Percentiles rank a stretch among this genome's conserved stretches.
phyloP scores from a whole-genome alignment of 2,797 vertebrate genomes.

The Lagocephalus sceleratus region DNA sequence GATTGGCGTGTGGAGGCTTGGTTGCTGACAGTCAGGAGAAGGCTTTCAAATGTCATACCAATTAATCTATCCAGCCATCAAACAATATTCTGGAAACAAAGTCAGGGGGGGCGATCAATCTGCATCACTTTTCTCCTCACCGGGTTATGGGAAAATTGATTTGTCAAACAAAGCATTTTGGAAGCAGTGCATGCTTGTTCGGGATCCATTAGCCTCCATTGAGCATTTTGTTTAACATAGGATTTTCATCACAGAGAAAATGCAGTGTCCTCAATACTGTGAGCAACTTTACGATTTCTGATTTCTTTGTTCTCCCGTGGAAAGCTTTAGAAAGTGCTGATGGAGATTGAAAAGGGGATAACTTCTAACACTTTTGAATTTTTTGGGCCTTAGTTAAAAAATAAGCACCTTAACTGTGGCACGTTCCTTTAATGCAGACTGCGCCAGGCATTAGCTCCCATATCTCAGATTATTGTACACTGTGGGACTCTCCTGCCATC shows the following conservation, averaged over 20 bases:
- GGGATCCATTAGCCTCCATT: conserved; percentile 77
- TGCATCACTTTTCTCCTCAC: conserved; percentile 78
- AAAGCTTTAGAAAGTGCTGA: conserved; percentile 68
- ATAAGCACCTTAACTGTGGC: conserved; percentile 9
- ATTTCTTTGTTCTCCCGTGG: conserved; percentile 69
- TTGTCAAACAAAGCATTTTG: conserved; percentile 81
- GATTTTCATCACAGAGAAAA: conserved; percentile 79
- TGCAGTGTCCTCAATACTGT: conserved; percentile 75
- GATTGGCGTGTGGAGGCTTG: conserved; percentile 57
- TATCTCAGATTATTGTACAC: conserved; percentile 43
- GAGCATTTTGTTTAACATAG: conserved; percentile 79
- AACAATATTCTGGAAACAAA: conserved; percentile 80
- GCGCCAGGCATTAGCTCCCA: conserved; percentile 28
- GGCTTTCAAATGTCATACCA: conserved; percentile 79
- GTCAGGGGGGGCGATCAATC: conserved; percentile 75
- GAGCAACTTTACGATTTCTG: conserved; percentile 72
- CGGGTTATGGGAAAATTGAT: conserved; percentile 82
- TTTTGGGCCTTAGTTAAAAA: not conserved
- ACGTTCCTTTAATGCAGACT: conserved; percentile 14
- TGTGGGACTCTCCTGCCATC: conserved; percentile 50
- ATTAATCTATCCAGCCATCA: conserved; percentile 80
- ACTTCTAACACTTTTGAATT: conserved; percentile 28
- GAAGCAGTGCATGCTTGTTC: conserved; percentile 72
- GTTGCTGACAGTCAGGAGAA: conserved; percentile 75
- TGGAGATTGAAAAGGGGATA: conserved; percentile 32